Evolutionary conservation across 2,797 vertebrate genomes (phyloP).

Genomic region (Neosilurus mollespiculum): DNA sequence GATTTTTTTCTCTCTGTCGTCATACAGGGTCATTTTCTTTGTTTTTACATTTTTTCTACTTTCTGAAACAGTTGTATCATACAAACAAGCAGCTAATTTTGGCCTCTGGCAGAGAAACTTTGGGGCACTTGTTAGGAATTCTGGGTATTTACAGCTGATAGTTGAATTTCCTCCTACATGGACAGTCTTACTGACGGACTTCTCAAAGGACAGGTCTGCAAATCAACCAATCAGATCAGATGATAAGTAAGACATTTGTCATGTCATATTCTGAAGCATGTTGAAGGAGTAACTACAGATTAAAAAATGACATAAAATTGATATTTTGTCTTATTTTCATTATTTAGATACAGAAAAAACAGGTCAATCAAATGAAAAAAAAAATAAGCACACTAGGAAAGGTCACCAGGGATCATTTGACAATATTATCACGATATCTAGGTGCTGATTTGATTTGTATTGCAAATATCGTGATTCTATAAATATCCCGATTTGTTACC

Average conservation of each 20-base stretch:
- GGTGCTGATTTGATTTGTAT: too few relatives aligned
- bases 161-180: not conserved
- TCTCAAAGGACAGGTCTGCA: not conserved
- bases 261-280: too few relatives aligned
- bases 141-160: slow-evolving; percentile 7
- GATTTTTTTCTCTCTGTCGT: not conserved
- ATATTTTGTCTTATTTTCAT: too few relatives aligned
- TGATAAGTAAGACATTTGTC: not conserved
- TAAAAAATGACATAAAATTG: too few relatives aligned
- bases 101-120: slow-evolving; percentile 15
- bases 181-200: not conserved
- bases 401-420: too few relatives aligned
- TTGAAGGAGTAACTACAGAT: too few relatives aligned
- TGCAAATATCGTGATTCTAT: too few relatives aligned
- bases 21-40: not conserved
- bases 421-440: too few relatives aligned
- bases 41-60: not conserved
- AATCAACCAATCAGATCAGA: not conserved
- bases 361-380: too few relatives aligned
- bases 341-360: too few relatives aligned
- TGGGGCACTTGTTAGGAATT: not conserved
- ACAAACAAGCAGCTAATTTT: not conserved
- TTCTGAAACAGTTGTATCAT: not conserved
- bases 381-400: too few relatives aligned
- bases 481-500: too few relatives aligned